Percentiles rank a stretch among this genome's conserved stretches.
Conservation (phyloP, 2,888 invertebrate species). For the Apodemia mormo region DNA sequence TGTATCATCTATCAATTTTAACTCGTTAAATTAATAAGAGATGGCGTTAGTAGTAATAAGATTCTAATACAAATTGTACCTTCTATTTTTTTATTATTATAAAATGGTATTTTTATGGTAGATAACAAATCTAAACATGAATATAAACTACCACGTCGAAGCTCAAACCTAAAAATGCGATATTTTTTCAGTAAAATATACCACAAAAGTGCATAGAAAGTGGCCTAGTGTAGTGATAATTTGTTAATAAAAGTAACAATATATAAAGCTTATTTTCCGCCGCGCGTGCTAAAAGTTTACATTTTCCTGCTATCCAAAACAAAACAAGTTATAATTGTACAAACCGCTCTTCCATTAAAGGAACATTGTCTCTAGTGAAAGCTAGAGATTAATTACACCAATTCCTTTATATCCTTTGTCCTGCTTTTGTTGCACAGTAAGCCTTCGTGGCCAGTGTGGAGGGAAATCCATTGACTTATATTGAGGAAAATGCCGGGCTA, state of each 20-base stretch:
- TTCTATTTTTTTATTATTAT: no score
- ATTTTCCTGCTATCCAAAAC: not conserved
- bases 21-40: no score
- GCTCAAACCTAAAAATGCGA: no score
- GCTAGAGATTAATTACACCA: slow-evolving; percentile 18
- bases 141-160: no score
- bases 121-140: no score
- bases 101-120: no score
- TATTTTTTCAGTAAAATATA: no score
- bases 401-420: slow-evolving; percentile 17
- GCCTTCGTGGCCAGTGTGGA: slow-evolving; percentile 16
- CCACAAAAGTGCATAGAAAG: no score
- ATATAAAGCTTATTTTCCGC: not conserved
- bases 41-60: no score
- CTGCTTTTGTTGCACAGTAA: slow-evolving; percentile 19
- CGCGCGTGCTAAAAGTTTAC: not conserved
- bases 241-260: not conserved
- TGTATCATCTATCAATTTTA: no score
- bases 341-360: slow-evolving; percentile 14
- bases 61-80: no score
- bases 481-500: slow-evolving; percentile 10
- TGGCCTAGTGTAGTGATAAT: no score
- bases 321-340: slow-evolving; percentile 9
- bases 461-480: slow-evolving; percentile 13
- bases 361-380: slow-evolving; percentile 18